Evolutionary conservation across 1,140 invertebrate genomes (phyloP).

Genomic region (Latrodectus geometricus): DNA sequence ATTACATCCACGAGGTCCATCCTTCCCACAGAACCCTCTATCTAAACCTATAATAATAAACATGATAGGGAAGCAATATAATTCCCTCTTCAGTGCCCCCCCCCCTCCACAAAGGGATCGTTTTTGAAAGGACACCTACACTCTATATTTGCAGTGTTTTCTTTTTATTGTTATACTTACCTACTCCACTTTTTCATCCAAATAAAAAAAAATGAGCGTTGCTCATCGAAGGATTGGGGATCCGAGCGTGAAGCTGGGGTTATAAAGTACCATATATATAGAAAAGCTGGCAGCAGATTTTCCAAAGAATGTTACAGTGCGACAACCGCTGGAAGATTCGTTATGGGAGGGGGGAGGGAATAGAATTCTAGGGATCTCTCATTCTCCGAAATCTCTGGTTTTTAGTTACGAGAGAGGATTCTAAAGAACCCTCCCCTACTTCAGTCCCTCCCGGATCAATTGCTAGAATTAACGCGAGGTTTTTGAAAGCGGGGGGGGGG

Average conservation of each 20-base stretch:
- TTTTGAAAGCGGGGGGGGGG: conserved; percentile 46
- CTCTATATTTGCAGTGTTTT: neutral
- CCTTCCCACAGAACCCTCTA: neutral
- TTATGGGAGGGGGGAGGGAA: neutral
- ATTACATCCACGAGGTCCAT: conserved; percentile 2
- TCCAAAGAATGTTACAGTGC: conserved; percentile 5
- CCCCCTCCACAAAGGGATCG: conserved; percentile 1
- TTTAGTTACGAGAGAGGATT: conserved; percentile 30
- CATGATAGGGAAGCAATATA: conserved; percentile 21
- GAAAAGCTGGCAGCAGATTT: conserved; percentile 26
- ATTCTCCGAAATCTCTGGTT: conserved; percentile 31
- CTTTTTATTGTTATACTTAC: neutral
- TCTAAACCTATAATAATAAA: conserved; percentile 16
- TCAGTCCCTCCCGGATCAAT: conserved; percentile 31
- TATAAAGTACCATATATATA: conserved; percentile 33
- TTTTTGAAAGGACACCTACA: conserved; percentile 27
- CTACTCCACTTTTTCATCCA: neutral
- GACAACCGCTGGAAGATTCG: conserved; percentile 8
- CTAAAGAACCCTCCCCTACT: neutral
- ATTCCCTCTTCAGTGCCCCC: neutral
- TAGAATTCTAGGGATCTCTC: neutral
- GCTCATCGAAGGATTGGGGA: conserved; percentile 33
- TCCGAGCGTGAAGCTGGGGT: conserved; percentile 33
- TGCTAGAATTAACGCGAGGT: conserved; percentile 55
- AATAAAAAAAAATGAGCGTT: conserved; percentile 20